Base-by-base conservation (phyloP, 2,888 invertebrate species). In the Parochlus steinenii region DNA sequence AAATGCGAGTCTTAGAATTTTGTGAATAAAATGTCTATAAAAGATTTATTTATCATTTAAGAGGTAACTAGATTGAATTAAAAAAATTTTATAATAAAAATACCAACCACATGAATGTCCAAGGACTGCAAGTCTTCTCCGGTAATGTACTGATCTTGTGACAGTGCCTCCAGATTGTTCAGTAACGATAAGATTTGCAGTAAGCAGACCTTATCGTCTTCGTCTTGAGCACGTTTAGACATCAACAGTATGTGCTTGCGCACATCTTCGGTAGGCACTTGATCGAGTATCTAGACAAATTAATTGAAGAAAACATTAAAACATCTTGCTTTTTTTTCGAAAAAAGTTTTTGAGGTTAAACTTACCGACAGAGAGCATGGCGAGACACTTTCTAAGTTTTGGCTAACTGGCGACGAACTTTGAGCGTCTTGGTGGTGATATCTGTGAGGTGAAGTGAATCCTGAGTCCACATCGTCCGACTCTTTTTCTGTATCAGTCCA, bases 101-200 rank as follows among this genome's bases (percentile, higher is more conserved):
- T n/a, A n/a, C n/a, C n/a, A n/a, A 35, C 35, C 28, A 35, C 29
- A 23, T 28, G 29, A 19, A 29, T 29, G n/a, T 35, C 35, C 35
- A 35, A 22, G 5, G 35, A 35, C 11, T 28, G 22, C 16, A 35
- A 35, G n/a, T 68, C 67, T 52, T 67, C 65, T 46, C 63, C 64
- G 26, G 33, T 40, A 10, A 51, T 45, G 27, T 49, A 39, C n/a
- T 53, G 50, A 30, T 50, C 48, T 24, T 51, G 49, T 17, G 54
- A 50, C 44, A 69, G 53, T 36, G 68, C 57, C 50, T 71, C 71
- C 31, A 67, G 57, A 46, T 70, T 69, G 50, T 72, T 70, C 40
- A 74, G 56, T 46, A 73, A 56, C 52, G 66, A 65, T 39, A 71
- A 50, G 31, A 72, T 63, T 50, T 73, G 72, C 46, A 73, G 69